Evolutionary conservation across 2,797 vertebrate genomes (phyloP).

Genomic region (Hippoglossus hippoglossus): DNA sequence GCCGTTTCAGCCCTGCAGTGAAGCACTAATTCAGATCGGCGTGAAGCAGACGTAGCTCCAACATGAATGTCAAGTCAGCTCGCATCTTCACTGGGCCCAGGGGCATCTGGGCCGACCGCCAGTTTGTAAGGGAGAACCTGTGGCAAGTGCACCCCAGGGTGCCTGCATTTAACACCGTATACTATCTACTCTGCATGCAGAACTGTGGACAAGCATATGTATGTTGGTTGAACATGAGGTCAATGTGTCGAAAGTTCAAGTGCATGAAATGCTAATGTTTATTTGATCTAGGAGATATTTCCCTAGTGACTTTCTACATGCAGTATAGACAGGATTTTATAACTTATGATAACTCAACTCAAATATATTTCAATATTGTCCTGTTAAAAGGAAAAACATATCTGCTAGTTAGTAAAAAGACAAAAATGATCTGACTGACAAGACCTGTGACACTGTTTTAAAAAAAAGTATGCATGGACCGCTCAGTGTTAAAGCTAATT

Average conservation of each 20-base stretch:
- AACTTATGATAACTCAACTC: background rate
- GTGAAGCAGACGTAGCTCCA: conserved; percentile 47
- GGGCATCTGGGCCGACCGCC: conserved; percentile 41
- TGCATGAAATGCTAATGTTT: background rate
- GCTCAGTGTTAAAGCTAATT: too few species aligned
- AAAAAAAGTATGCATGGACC: too few species aligned
- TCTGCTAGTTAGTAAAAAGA: too few species aligned
- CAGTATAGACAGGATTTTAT: background rate
- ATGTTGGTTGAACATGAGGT: conserved; percentile 31
- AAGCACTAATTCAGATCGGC: conserved; percentile 61
- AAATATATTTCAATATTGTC: background rate
- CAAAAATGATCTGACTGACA: too few species aligned
- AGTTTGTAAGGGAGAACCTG: conserved; percentile 33
- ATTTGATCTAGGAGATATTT: conserved; percentile 28
- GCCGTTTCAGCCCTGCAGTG: conserved; percentile 14
- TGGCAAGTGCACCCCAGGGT: conserved; percentile 35
- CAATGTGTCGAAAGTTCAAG: conserved; percentile 14
- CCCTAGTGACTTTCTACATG: background rate
- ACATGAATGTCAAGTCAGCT: conserved; percentile 62
- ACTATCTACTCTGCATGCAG: conserved; percentile 1
- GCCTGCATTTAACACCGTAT: conserved; percentile 28
- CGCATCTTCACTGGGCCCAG: conserved; percentile 46
- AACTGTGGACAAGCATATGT: conserved; percentile 20
- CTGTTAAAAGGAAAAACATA: background rate
- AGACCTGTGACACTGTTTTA: too few species aligned